Evolutionary conservation across 92 coral and sea anemone genomes (phyloP).

Genomic region (Zoanthus sociatus): DNA sequence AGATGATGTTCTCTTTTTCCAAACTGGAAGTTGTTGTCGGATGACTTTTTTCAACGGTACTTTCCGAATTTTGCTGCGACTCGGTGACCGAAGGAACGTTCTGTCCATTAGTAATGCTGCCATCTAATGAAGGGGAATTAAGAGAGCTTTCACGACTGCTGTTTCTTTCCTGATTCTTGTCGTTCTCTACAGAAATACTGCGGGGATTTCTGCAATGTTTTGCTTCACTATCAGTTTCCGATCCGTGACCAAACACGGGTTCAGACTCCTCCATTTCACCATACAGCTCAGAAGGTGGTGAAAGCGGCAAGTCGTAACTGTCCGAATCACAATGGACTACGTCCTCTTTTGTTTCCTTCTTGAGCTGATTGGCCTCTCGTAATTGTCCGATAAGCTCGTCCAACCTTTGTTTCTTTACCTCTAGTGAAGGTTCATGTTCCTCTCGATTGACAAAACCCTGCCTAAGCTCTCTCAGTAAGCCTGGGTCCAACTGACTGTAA

Average conservation of each 20-base stretch:
- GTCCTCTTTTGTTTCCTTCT: slow-evolving; percentile 21
- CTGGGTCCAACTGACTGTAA: slow-evolving; percentile 11
- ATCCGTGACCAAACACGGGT: slow-evolving; percentile 14
- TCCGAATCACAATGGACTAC: slow-evolving; percentile 33
- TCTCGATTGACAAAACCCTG: not conserved
- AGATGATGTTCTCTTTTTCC: slow-evolving; percentile 13
- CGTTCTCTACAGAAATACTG: not conserved
- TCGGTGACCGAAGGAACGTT: not conserved
- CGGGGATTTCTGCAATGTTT: not conserved
- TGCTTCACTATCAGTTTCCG: slow-evolving; percentile 15
- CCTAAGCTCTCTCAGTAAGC: slow-evolving; percentile 16
- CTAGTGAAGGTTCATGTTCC: slow-evolving; percentile 14
- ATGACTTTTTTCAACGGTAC: not conserved
- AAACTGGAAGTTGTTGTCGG: not conserved
- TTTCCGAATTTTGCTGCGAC: slow-evolving; percentile 1
- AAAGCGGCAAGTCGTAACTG: slow-evolving; percentile 5
- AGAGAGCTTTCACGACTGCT: slow-evolving; percentile 35
- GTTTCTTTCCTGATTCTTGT: not conserved
- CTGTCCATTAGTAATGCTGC: not conserved
- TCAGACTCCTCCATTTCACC: slow-evolving; percentile 23
- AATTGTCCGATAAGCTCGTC: slow-evolving; percentile 37
- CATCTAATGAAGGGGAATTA: slow-evolving; percentile 22
- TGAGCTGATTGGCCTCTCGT: slow-evolving; percentile 41
- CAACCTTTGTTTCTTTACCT: slow-evolving; percentile 41
- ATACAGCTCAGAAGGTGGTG: slow-evolving; percentile 40